Percentiles rank a stretch among this genome's conserved stretches.
These are phyloP conservation scores for Euura lappo DNA, from an alignment of 1,140 invertebrate genomes.

Conservation along the genomic window DNA sequence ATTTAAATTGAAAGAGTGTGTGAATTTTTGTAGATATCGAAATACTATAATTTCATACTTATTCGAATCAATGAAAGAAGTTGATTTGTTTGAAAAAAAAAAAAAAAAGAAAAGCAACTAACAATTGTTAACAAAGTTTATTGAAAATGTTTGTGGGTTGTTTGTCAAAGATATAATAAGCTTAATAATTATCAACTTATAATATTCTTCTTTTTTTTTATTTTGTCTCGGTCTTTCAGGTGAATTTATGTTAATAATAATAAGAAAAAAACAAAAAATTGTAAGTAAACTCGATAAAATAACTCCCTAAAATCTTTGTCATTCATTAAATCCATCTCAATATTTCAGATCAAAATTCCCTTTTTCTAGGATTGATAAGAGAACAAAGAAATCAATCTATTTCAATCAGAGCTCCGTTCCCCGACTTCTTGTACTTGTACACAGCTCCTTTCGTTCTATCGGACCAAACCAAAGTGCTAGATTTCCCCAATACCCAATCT, in stretches of 20 bases:
- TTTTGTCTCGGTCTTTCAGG: neutral
- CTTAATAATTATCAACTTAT: neutral
- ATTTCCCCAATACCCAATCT: conserved; percentile 39
- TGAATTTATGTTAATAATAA: conserved; percentile 1
- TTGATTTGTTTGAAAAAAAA: neutral
- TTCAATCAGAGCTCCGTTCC: conserved; percentile 40
- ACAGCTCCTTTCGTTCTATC: conserved; percentile 34
- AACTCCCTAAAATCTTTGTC: neutral
- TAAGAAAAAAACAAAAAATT: neutral
- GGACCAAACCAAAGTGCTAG: conserved; percentile 39
- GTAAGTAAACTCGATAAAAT: neutral
- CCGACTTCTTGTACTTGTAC: conserved; percentile 46
- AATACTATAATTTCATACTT: too few species aligned
- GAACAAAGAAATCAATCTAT: neutral
- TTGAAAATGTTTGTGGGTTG: neutral
- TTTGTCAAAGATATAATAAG: neutral
- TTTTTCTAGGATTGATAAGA: neutral
- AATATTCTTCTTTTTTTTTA: neutral
- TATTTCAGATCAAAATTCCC: too few species aligned
- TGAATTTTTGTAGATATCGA: too few species aligned
- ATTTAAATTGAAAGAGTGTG: too few species aligned
- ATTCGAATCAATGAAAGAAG: too few species aligned
- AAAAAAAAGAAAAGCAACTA: too few species aligned
- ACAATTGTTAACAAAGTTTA: neutral
- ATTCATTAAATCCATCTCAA: neutral